Base-by-base conservation (phyloP, 2,888 invertebrate genomes). In the Orchestes rusci region DNA sequence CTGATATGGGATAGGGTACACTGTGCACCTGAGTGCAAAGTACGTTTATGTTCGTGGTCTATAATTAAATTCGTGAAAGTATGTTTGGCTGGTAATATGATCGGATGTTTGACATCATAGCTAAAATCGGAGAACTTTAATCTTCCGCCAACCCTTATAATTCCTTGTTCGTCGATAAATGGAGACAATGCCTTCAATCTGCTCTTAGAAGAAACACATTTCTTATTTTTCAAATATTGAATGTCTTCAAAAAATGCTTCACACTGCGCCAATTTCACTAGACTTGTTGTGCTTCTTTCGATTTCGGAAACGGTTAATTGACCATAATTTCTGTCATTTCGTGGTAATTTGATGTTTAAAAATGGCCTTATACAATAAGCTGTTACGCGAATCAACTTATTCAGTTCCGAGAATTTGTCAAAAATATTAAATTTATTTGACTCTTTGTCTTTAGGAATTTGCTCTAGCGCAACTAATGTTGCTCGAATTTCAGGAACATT, bases 121-220 rank as follows among this genome's bases (percentile, higher is more conserved):
- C 16, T 15, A n/a, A 44, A 43, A 17, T 28, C 18, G 7, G 50
- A 43, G n/a, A 10, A 37, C n/a, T 34, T 17, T 19, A 48, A 41
- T 27, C 50, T 34, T 12, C 53, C 51, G n/a, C 53, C 54, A 23
- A 54, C 53, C 18, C 48, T 36, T 7, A 53, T 39, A 23, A 54
- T 33, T 10, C 44, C 48, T 5, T 37, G 10, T 10, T 43, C 28
- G 17, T 50, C 52, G 4, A 54, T 27, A 45, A 53, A 53, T 15
- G 51, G 45, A 43, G 32, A 43, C 30, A 54, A 28, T 17, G 34
- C 7, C 7, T 17, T 2, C 3, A 34, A 17, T 15, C 34, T 13
- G 15, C 15, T 10, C 17, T 34, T 34, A 2, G 7, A 7, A 10
- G 2, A 17, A n/a, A 34, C 2, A 13, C 2, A 7, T 34, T 34